Base-by-base conservation (phyloP, 1,140 invertebrate species). In the Papilio dardanus region DNA sequence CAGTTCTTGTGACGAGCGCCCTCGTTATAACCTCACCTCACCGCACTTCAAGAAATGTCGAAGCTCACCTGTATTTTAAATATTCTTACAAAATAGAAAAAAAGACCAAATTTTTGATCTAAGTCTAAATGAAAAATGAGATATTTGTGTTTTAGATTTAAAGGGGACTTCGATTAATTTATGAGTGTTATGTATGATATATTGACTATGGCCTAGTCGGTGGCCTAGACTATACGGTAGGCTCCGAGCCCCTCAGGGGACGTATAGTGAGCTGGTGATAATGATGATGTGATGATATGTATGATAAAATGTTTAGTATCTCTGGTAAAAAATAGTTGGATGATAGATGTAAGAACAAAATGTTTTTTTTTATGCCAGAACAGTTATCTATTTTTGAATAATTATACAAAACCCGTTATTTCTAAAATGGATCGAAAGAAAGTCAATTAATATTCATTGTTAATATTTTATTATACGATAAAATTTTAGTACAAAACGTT, bases 1-100 rank as follows among this genome's bases (percentile, higher is more conserved):
- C 79, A 80, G 78, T 79, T 81, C 78, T 83, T 71, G 71, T 71
- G 58, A 79, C 75, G 74, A 79, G 46, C 68, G 77, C 42, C 30
- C 74, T 78, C 46, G 58, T 75, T 78, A 46, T 76, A 10, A 40
- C 69, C 7, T n/a, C 31, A 35, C 69, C 21, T n/a, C 31, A 35
- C 62, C 33, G 37, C 28, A 7, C 42, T 69, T 73, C n/a, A 73
- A 73, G 31, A 73, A 71, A 40, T 21, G 35, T 35, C 35, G 5
- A 37, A 68, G 54, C 54, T 62, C 54, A 28, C 21, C 54, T 30
- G 28, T 58, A 58, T 24, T 58, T 10, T 24, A 54, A 62, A 62
- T 16, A 62, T 12, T 62, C 54, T 28, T 28, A 62, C 50, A 54
- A 54, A 4, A n/a, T 19, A n/a, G n/a, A 16, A 46, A 46, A 46